Evolutionary conservation across 1,140 invertebrate species (phyloP).

Genomic region (Archegozetes longisetosus): DNA sequence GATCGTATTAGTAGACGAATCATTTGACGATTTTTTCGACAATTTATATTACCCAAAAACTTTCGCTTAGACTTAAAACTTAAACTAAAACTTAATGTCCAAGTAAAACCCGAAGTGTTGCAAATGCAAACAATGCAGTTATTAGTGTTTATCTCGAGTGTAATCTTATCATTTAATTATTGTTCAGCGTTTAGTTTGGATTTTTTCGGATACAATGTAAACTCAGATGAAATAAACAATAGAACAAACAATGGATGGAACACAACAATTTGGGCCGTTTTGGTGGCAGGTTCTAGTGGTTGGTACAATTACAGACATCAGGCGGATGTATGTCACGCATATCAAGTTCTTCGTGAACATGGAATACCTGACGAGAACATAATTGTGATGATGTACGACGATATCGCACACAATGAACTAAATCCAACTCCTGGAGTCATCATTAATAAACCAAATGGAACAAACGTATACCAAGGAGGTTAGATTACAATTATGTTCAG

Average conservation of each 20-base stretch:
- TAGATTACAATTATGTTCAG: not conserved
- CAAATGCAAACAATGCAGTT: no score
- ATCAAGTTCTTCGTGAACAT: constrained; percentile 39
- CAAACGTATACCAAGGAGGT: constrained; percentile 41
- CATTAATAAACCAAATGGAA: constrained; percentile 41
- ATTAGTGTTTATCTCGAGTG: no score
- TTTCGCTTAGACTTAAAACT: no score
- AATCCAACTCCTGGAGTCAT: constrained; percentile 41
- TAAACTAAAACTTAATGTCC: no score
- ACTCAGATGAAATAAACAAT: not conserved
- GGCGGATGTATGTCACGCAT: constrained; percentile 46
- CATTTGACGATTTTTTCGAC: no score
- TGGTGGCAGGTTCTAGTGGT: constrained; percentile 42
- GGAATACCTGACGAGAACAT: constrained; percentile 42
- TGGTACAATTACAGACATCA: constrained; percentile 45
- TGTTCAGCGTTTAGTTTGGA: not conserved
- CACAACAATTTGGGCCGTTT: constrained; percentile 33
- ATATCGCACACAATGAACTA: constrained; percentile 37
- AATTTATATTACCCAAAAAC: no score
- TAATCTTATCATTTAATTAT: no score
- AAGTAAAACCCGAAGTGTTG: no score
- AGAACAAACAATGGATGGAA: not conserved
- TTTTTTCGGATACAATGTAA: not conserved
- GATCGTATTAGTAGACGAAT: no score
- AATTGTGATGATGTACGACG: constrained; percentile 47